Conservation (phyloP, 2,113 vertebrate genomes). For the Cygnus atratus region DNA sequence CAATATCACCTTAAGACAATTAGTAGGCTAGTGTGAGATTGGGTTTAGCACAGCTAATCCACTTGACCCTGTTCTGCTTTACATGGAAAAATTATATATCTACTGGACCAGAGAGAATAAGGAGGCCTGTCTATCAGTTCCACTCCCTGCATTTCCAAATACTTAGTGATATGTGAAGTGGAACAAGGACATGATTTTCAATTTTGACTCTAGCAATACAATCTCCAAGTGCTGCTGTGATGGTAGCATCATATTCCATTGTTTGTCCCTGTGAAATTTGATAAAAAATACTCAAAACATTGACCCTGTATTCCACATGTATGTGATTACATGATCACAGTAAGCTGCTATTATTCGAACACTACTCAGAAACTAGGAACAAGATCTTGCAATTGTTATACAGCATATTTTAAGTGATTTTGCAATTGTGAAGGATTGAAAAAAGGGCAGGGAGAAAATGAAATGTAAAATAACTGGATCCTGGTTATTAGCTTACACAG, state of each 20-base stretch:
- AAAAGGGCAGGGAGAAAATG: not conserved
- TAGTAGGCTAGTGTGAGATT: not conserved
- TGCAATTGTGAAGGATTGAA: not conserved
- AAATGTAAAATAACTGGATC: not conserved
- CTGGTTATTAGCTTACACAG: not conserved
- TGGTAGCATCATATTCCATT: not conserved
- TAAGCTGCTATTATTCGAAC: not conserved
- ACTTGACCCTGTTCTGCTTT: not conserved
- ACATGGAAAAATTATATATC: not conserved
- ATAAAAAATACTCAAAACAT: not conserved
- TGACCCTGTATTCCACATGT: not conserved
- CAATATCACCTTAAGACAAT: not conserved
- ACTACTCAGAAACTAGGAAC: not conserved
- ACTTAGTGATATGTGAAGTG: not conserved
- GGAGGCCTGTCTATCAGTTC: not conserved
- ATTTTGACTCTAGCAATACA: not conserved
- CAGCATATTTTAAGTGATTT: not conserved
- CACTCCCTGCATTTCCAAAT: not conserved
- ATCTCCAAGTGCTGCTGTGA: not conserved
- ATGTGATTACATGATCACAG: not conserved
- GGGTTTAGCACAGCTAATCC: not conserved
- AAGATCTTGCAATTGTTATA: not conserved
- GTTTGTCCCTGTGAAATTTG: not conserved
- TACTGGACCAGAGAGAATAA: not conserved
- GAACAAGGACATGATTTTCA: not conserved